A percentile compares a stretch with the other conserved stretches of the same genome.
These are phyloP conservation scores for Drosophila recens DNA, from an alignment of 2,888 invertebrate genomes.

Conservation along the genomic window DNA sequence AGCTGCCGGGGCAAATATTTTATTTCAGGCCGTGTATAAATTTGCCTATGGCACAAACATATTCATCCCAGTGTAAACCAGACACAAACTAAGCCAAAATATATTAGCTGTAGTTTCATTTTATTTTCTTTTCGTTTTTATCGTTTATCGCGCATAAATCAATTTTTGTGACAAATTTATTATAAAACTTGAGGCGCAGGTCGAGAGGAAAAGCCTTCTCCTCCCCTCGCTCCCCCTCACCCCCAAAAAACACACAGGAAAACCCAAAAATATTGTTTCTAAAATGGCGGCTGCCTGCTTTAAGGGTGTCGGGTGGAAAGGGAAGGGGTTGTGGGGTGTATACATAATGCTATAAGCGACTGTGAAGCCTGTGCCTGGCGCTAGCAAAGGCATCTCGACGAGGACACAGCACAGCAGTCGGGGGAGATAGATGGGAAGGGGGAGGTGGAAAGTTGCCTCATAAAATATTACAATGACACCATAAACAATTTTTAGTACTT, in stretches of 20 bases:
- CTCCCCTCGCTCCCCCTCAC: neutral
- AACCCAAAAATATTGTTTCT: conserved; percentile 54
- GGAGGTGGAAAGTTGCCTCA: conserved; percentile 54
- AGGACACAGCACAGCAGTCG: conserved; percentile 7
- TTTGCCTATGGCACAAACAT: conserved; percentile 21
- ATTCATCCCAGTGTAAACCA: conserved; percentile 14
- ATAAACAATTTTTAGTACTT: conserved; percentile 78
- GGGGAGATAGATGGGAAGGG: too few relatives aligned
- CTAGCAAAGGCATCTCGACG: conserved; percentile 35
- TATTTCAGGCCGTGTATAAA: conserved; percentile 59
- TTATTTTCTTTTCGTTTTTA: conserved; percentile 60
- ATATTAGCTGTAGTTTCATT: conserved; percentile 63
- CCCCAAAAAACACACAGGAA: neutral
- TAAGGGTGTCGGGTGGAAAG: conserved; percentile 33
- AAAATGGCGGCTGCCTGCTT: conserved; percentile 45
- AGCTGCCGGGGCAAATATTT: conserved; percentile 70
- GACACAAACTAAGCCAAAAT: conserved; percentile 50
- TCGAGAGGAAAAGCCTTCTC: conserved; percentile 10
- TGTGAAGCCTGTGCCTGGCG: conserved; percentile 59
- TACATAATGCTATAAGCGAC: conserved; percentile 44
- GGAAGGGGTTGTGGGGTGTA: conserved; percentile 13
- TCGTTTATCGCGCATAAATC: conserved; percentile 82
- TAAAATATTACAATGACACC: conserved; percentile 82
- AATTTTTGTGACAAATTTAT: conserved; percentile 83
- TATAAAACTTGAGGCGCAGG: conserved; percentile 71